These are phyloP conservation scores for Cenopis cana DNA, from an alignment of 2,888 invertebrate species.

Conservation along the genomic window DNA sequence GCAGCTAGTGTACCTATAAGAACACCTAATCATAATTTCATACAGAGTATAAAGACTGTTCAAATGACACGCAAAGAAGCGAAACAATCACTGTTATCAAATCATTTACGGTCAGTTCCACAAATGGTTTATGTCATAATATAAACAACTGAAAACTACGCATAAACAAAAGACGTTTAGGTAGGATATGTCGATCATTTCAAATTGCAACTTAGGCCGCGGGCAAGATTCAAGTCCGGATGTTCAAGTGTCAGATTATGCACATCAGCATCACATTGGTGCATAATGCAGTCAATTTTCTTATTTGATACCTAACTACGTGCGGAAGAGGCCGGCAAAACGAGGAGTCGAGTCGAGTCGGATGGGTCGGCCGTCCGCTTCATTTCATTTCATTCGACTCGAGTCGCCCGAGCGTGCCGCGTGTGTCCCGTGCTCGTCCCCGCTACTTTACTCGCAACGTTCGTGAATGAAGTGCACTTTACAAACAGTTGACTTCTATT, in stretches of 20 bases:
- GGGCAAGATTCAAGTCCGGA: constrained; percentile 52
- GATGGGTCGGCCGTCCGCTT: background rate
- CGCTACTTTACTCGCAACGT: constrained; percentile 74
- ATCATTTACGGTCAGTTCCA: constrained; percentile 8
- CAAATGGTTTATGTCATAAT: constrained; percentile 28
- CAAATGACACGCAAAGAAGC: constrained; percentile 1
- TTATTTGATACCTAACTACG: constrained; percentile 60
- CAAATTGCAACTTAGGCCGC: constrained; percentile 8
- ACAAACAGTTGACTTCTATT: constrained; percentile 57
- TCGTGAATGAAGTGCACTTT: constrained; percentile 76
- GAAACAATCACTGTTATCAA: constrained; percentile 23
- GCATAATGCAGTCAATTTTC: constrained; percentile 64
- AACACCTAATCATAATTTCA: background rate
- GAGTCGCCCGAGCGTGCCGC: constrained; percentile 64
- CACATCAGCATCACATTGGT: constrained; percentile 41
- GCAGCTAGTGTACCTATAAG: background rate
- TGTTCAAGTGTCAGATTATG: constrained; percentile 70
- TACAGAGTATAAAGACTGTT: background rate
- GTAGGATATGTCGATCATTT: constrained; percentile 19
- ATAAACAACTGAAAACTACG: constrained; percentile 25
- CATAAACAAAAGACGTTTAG: constrained; percentile 29
- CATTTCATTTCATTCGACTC: constrained; percentile 66
- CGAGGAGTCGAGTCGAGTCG: constrained; percentile 27
- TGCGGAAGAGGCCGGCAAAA: constrained; percentile 54
- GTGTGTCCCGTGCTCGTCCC: constrained; percentile 64